Base-by-base conservation (phyloP, 2,888 invertebrate genomes). In the Drosophila bunnanda region DNA sequence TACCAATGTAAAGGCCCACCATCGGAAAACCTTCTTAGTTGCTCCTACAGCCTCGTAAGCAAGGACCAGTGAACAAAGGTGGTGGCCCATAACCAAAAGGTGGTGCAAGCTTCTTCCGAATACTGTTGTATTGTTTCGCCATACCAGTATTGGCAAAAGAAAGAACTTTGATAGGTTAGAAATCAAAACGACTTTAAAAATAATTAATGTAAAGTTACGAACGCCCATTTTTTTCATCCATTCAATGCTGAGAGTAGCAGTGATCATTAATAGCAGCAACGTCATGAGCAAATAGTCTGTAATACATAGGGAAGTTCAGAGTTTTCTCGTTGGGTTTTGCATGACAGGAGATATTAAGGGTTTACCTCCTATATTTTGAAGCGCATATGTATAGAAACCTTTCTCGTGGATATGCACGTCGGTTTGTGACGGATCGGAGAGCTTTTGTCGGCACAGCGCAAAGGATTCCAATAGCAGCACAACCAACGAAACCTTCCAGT, bases 401-500 rank as follows among this genome's bases (percentile, higher is more conserved):
- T 94, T 94, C 78, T 94, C 95, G 92, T 94, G 93, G 36, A 94
- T 92, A 92, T 94, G 93, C 36, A 94, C 92, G 68, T 94, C 93
- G 1, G 93, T 90, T 30, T 93, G 92, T 4, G 76, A 32, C 5
- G 77, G 76, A 38, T 80, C 82, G 20, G 74, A 76, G 13, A 88
- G 78, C 43, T 88, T 90, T 52, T 92, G 90, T 4, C 92, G 89
- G 95, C 96, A 96, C 56, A 95, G 93, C 20, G 95, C 94, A 90
- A 97, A 97, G 0, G 97, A 96, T 92, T 98, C 97, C 87, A 97
- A 93, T 77, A 98, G 93, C 72, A 96, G 93, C 50, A 97, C 93
- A 28, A 98, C 94, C 13, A 97, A 93, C 10, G 96, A 94, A 48
- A 98, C 92, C 91, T 97, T 97, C 97, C 96, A 96, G 88, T 94